These are phyloP conservation scores for Macropodus opercularis DNA, from an alignment of 2,797 vertebrate species.

Conservation along the genomic window DNA sequence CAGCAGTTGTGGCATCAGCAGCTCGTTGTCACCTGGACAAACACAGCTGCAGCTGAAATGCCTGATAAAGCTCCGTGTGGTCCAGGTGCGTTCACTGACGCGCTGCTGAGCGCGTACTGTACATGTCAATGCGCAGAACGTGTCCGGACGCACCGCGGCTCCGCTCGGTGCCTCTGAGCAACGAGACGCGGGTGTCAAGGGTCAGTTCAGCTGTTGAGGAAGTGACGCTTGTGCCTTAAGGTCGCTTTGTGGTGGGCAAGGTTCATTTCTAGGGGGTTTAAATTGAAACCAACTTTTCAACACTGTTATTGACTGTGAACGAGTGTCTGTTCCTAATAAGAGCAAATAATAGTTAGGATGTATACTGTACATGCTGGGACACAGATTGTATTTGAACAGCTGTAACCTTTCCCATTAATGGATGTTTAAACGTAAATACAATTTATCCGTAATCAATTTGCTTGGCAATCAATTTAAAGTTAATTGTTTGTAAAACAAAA, in stretches of 20 bases:
- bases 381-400: too few species aligned
- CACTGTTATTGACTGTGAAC: too few species aligned
- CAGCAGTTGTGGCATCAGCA: background rate
- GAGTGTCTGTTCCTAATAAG: too few species aligned
- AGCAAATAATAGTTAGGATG: too few species aligned
- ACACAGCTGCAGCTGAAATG: slow-evolving; percentile 45
- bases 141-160: too few species aligned
- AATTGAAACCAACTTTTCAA: background rate
- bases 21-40: slow-evolving; percentile 1
- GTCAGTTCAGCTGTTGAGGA: background rate
- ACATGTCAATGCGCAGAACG: slow-evolving; percentile 1
- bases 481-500: too few species aligned
- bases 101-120: slow-evolving; percentile 1
- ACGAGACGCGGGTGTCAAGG: background rate
- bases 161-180: too few species aligned
- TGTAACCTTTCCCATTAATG: too few species aligned
- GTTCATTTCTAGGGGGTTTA: background rate
- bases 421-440: too few species aligned
- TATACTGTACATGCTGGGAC: too few species aligned
- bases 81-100: slow-evolving; percentile 32
- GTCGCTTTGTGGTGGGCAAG: background rate
- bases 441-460: too few species aligned
- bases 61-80: slow-evolving; percentile 31
- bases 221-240: background rate
- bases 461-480: too few species aligned